Conservation (phyloP, 2,113 vertebrate species). For the Gasterosteus aculeatus region DNA sequence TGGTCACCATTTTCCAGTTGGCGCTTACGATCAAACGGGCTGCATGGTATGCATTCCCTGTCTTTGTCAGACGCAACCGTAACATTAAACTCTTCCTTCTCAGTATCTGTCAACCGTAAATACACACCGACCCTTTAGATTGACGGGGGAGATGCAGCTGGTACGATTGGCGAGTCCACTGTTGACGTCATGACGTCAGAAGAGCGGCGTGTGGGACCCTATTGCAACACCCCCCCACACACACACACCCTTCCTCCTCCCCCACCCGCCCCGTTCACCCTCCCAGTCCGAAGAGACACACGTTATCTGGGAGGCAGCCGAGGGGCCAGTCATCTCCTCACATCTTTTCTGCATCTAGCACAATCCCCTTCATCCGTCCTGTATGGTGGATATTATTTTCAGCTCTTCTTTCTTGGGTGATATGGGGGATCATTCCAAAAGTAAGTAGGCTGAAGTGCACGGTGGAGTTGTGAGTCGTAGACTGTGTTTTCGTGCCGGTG, state of each 20-base stretch:
- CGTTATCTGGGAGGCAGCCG: constrained; percentile 84
- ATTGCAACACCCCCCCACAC: constrained; percentile 71
- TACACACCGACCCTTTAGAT: not conserved
- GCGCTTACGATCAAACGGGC: not conserved
- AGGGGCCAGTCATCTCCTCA: constrained; percentile 77
- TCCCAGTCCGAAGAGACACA: constrained; percentile 78
- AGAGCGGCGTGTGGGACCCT: constrained; percentile 81
- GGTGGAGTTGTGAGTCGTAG: constrained; percentile 12
- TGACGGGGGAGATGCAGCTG: not conserved
- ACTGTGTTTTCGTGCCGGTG: constrained; percentile 44
- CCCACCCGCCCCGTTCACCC: constrained; percentile 58
- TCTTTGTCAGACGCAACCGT: not conserved
- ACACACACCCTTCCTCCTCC: constrained; percentile 29
- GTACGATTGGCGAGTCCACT: constrained; percentile 56
- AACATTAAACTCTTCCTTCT: constrained; percentile 4
- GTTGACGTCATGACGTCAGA: constrained; percentile 84
- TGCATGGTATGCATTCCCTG: not conserved
- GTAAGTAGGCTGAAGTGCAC: constrained; percentile 82
- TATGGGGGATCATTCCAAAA: constrained; percentile 98
- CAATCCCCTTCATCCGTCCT: constrained; percentile 80
- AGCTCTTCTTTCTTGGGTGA: constrained; percentile 93
- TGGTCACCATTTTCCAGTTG: not conserved
- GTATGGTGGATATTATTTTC: constrained; percentile 96
- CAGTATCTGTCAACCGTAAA: not conserved
- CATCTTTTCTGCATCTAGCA: constrained; percentile 79